Evolutionary conservation across 2,888 invertebrate species (phyloP), one percentile per base, ranked within the genome.

Genomic region (Drosophila meridiana): DNA sequence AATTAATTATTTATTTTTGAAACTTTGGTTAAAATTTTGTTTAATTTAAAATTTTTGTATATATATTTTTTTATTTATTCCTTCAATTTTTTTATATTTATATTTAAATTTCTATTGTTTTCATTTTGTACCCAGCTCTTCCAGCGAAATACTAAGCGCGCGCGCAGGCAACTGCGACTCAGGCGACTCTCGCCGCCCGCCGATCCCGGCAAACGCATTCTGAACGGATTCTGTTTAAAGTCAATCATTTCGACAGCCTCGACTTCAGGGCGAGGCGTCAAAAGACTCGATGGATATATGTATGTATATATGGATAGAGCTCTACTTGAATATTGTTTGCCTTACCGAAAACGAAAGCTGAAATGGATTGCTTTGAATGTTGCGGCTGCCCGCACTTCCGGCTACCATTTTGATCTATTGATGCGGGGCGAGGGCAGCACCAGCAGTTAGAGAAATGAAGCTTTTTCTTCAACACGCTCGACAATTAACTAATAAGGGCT

Each of bases 91-190:
- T 20, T 0, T 20, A 20, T 20, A 20, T 20, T 20, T 20, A 20
- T 20, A 20, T 20, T 20, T 20, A 1, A 20, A 20, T 20, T 14
- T 40, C 1, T 4, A 3, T n/a, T 20, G 20, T 7, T 20, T 4
- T 4, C 20, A 20, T 4, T 11, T n/a, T 3, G 36, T 93, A 93
- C 93, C 93, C 93, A 93, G 76, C 91, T 92, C 75, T 92, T 93
- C 91, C 93, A 92, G 40, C 93, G 92, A 75, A 93, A 93, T 26
- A 93, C 91, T 14, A 92, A 65, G 9, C 92, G 89, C 2, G 92
- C 91, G 26, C 91, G 82, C 28, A 93, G 75, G 50, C 93, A 93
- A 73, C 91, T 93, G 65, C 93, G 87, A 36, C 90, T 88, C 8
- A 91, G 76, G 60, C 92, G 89, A 74, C 88, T 90, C 40, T 92